phyloP scores from a whole-genome alignment of 37 sponge, comb jelly and placozoan species.

The Lycopodina hypogea region DNA sequence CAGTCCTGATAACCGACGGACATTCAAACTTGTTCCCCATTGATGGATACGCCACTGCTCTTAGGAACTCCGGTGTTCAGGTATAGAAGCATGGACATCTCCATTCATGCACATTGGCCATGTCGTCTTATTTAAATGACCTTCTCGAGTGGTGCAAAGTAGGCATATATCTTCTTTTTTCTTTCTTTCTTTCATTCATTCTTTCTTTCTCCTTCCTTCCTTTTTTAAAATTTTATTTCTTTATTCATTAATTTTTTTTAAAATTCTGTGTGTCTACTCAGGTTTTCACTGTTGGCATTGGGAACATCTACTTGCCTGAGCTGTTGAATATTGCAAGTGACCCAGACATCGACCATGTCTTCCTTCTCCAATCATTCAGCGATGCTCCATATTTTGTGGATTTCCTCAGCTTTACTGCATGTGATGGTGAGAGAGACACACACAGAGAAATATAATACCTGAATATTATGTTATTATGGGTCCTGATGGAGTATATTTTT shows the following conservation, averaged over 20 bases:
- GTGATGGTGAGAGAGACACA: conserved; percentile 72
- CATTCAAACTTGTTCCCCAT: conserved; percentile 63
- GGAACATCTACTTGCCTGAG: conserved; percentile 68
- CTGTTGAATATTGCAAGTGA: conserved; percentile 75
- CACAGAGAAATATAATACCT: not conserved
- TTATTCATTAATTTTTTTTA: too few relatives aligned
- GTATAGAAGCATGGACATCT: conserved; percentile 18
- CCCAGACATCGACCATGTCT: conserved; percentile 70
- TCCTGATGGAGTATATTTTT: not conserved
- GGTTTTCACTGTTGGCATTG: conserved; percentile 79
- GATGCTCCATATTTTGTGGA: conserved; percentile 73
- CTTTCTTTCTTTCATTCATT: too few relatives aligned
- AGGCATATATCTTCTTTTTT: too few relatives aligned
- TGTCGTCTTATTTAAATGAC: too few relatives aligned
- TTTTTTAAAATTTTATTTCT: too few relatives aligned
- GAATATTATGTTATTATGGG: not conserved
- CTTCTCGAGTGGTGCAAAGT: too few relatives aligned
- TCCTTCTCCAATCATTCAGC: conserved; percentile 63
- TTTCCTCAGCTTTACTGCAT: conserved; percentile 70
- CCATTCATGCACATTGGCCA: too few relatives aligned
- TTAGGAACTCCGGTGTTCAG: conserved; percentile 60
- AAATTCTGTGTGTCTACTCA: not conserved
- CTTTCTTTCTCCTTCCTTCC: too few relatives aligned
- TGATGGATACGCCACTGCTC: conserved; percentile 13
- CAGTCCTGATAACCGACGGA: conserved; percentile 86